Conservation (phyloP, 2,888 invertebrate genomes). For the Toxonevra muliebris region DNA sequence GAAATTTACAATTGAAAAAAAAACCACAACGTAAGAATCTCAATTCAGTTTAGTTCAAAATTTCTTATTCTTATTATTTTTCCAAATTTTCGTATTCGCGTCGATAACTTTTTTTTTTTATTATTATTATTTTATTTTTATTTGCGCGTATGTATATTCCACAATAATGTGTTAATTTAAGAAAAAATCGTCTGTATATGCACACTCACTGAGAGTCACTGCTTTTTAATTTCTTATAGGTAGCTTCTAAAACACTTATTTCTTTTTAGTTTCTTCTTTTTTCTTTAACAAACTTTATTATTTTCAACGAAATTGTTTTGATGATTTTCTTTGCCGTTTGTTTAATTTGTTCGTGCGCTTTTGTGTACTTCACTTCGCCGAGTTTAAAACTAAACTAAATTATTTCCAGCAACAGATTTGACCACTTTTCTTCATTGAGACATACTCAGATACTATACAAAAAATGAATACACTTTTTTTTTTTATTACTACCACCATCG, state of each 20-base stretch:
- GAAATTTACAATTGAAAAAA: no score
- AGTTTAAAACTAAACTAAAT: constrained; percentile 60
- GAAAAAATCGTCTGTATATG: neutral
- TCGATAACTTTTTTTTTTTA: neutral
- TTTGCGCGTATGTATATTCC: constrained; percentile 15
- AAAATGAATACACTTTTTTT: neutral
- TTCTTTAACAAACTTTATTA: no score
- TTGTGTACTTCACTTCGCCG: constrained; percentile 51
- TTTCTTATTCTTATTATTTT: no score
- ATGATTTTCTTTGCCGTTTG: no score
- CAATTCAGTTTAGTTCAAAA: no score
- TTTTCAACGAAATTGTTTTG: no score
- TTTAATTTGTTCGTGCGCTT: constrained; percentile 17
- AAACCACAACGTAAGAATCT: no score
- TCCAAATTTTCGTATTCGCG: no score
- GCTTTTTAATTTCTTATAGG: neutral
- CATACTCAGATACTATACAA: constrained; percentile 28
- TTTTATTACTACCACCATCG: neutral
- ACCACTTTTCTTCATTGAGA: constrained; percentile 61
- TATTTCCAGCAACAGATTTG: constrained; percentile 53
- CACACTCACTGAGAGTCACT: neutral
- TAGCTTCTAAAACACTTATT: neutral
- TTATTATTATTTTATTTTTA: constrained; percentile 25
- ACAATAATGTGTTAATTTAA: constrained; percentile 23
- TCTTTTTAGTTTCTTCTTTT: neutral